Base-by-base conservation (phyloP, 2,888 invertebrate genomes). In the Dryadula phaetusa region DNA sequence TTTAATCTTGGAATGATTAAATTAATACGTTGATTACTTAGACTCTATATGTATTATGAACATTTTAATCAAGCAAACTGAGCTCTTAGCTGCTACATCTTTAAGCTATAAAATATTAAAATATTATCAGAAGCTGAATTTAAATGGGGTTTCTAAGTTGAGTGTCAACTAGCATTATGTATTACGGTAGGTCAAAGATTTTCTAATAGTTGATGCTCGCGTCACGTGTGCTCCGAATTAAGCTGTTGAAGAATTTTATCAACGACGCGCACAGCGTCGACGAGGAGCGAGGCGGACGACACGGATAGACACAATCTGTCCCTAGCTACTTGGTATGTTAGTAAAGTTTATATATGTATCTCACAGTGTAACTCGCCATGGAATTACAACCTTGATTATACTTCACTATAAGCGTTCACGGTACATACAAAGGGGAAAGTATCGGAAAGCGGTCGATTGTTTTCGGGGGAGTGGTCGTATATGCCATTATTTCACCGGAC, bases 111-210 rank as follows among this genome's bases (percentile, higher is more conserved):
- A 22, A 56, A 40, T 22, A 40, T 14, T 54, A 8, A 22, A 56
- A 40, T 22, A 40, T 14, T 8, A 5, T 25, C n/a, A 22, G n/a
- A 56, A 40, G 40, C 40, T 40, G 40, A 25, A 25, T 56, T 22
- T 40, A 22, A 56, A 56, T 40, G 22, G 4, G n/a, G 25, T 56
- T 40, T 22, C 14, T 56, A 40, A 25, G 22, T 56, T 40, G 8
- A 22, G 16, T 22, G 8, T 22, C 56, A 25, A 37, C 10, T 22
- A 2, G n/a, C 6, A 10, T 20, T 56, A 22, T 56, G 37, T 40
- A 56, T 37, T 40, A 16, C 56, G 37, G 37, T 56, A 40, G 56
- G 40, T 56, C 56, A 56, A 37, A 56, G n/a, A 22, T 14, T 56
- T n/a, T 40, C 22, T 40, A 56, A 16, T 56, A 37, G n/a, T 40